A percentile compares a stretch with the other conserved stretches of the same genome.
Evolutionary conservation across 2,888 invertebrate genomes (phyloP).

Genomic region (Synergus laeviventris): DNA sequence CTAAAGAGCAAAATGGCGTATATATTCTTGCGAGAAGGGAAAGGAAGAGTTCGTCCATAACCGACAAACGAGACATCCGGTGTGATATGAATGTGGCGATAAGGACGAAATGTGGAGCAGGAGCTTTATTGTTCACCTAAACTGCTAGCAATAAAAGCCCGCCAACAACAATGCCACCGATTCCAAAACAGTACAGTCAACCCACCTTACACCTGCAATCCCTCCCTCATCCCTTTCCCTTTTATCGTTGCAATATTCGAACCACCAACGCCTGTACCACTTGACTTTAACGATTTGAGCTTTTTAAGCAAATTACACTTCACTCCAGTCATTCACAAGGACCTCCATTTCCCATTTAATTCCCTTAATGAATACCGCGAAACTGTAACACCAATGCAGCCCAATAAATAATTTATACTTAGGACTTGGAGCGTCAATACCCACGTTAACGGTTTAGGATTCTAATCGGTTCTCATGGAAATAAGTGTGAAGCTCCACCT

Average conservation of each 20-base stretch:
- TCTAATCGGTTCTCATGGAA: too few relatives aligned
- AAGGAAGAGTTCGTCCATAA: slow-evolving; percentile 59
- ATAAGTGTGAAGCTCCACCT: too few relatives aligned
- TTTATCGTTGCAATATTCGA: slow-evolving; percentile 55
- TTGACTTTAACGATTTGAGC: slow-evolving; percentile 52
- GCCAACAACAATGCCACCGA: slow-evolving; percentile 58
- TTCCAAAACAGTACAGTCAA: slow-evolving; percentile 47
- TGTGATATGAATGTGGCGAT: slow-evolving; percentile 63
- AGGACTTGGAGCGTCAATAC: too few relatives aligned
- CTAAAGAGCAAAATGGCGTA: neutral
- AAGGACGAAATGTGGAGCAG: slow-evolving; percentile 60
- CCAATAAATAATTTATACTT: too few relatives aligned
- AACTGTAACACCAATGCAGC: neutral
- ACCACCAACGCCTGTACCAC: slow-evolving; percentile 49
- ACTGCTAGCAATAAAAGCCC: slow-evolving; percentile 65
- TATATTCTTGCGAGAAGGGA: neutral
- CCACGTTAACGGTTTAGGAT: too few relatives aligned
- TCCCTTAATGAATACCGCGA: neutral
- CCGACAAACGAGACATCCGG: slow-evolving; percentile 61
- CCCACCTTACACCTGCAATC: slow-evolving; percentile 41
- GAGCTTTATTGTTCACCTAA: slow-evolving; percentile 67
- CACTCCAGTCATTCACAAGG: neutral
- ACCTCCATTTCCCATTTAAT: neutral
- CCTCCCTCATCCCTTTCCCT: slow-evolving; percentile 50
- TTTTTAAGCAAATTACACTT: slow-evolving; percentile 25